Base-by-base conservation (phyloP, 2,797 vertebrate species). In the Loriculus beryllinus region DNA sequence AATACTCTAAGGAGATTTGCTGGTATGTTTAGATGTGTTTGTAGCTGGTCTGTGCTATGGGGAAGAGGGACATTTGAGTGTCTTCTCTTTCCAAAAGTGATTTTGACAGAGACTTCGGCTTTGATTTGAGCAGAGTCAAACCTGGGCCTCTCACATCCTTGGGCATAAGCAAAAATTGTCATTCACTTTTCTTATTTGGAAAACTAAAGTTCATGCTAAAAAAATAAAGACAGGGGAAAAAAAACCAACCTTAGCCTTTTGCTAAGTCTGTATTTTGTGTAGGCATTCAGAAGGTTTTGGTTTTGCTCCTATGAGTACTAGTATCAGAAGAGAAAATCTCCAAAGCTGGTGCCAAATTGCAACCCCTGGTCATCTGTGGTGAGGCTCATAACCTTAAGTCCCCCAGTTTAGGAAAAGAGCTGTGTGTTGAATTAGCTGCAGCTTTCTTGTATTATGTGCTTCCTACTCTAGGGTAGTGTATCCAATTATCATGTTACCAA, bases 401-500 rank as follows among this genome's bases (percentile, higher is more conserved):
- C 31, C 42, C 31, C 51, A 52, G 79, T 79, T 71, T 76, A 77
- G 48, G 82, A 39, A 79, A 59, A 82, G 82, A 68, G 68, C 91
- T 80, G 40, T 89, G 91, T 60, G 69, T 85, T 93, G 64, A 92
- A 91, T 94, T 91, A 93, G 74, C 9, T 45, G 79, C 94, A 94
- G 82, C 95, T 93, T 96, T 94, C 91, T 91, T 1, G 0, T 77
- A 81, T 94, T 94, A 93, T 57, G 79, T 87, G 76, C 45, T 93
- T 96, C 82, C 84, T 91, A 71, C 72, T 89, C 52, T 13, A 77
- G 89, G 82, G 82, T 72, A 64, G 45, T 95, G 78, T 91, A 92
- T 92, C 87, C 89, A 96, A 57, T 96, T 94, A 95, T 94, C 75
- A 89, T 91, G 79, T 57, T 95, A 72, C 84, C 79, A 54, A 93